Conservation (phyloP, 92 coral and sea anemone genomes). For the Epizoanthus stellaris region DNA sequence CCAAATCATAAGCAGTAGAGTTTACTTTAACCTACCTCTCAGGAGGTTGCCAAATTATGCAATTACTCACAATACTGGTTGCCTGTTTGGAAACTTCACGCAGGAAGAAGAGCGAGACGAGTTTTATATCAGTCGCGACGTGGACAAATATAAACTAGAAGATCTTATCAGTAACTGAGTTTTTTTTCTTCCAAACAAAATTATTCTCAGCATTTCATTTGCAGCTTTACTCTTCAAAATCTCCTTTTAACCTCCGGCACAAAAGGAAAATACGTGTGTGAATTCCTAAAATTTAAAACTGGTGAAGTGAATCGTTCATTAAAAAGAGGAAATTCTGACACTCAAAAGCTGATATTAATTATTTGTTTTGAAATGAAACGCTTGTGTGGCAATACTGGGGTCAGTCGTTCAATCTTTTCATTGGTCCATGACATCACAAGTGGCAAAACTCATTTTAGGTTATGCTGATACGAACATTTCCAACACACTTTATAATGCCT, state of each 20-base stretch:
- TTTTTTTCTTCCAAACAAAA: not conserved
- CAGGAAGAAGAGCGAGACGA: not conserved
- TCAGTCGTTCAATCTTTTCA: not conserved
- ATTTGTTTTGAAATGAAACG: not conserved
- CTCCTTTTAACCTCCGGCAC: not conserved
- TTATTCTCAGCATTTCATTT: not conserved
- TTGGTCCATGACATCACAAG: conserved; percentile 10
- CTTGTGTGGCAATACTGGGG: not conserved
- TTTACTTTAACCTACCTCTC: not conserved
- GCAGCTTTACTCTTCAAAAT: not conserved
- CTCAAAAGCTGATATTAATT: not conserved
- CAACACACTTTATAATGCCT: not conserved
- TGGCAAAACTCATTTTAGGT: conserved; percentile 15
- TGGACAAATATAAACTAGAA: conserved; percentile 9
- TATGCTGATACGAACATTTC: conserved; percentile 21
- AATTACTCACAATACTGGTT: not conserved
- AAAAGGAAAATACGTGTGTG: not conserved
- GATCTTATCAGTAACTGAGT: conserved; percentile 16
- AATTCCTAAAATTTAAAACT: too few species aligned
- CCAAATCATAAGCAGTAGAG: not conserved
- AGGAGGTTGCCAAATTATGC: not conserved
- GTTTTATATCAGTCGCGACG: conserved; percentile 29
- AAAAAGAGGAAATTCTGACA: not conserved
- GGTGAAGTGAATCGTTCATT: not conserved
- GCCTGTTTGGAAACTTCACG: not conserved